Evolutionary conservation across 2,888 invertebrate species (phyloP).

Genomic region (Baronia brevicornis): DNA sequence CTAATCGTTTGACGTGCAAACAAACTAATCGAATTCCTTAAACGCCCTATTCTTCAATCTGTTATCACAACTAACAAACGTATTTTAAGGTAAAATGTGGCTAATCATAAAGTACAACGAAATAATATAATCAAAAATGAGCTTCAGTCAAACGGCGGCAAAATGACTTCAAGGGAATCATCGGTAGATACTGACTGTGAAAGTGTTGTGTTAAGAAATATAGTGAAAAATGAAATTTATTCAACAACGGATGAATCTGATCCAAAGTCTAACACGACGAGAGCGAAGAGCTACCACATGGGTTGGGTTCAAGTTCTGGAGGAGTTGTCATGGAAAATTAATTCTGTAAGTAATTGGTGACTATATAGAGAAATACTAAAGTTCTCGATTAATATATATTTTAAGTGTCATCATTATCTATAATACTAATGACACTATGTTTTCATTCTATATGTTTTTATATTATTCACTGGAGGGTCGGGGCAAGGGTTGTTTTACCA

Average conservation of each 20-base stretch:
- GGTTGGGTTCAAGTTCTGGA: constrained; percentile 58
- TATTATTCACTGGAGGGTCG: too few species aligned
- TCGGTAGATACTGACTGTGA: constrained; percentile 29
- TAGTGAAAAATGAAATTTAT: constrained; percentile 14
- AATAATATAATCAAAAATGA: constrained; percentile 14
- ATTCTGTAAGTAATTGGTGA: constrained; percentile 44
- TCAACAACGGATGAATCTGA: constrained; percentile 11
- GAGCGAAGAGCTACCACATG: constrained; percentile 36
- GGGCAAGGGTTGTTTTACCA: too few species aligned
- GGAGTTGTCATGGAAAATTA: constrained; percentile 49
- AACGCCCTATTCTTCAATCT: too few species aligned
- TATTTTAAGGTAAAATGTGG: too few species aligned
- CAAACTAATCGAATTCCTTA: constrained; percentile 9
- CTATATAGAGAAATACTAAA: too few species aligned
- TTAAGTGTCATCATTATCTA: too few species aligned
- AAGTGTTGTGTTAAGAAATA: constrained; percentile 24
- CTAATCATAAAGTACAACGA: constrained; percentile 6
- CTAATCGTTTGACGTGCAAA: constrained; percentile 11
- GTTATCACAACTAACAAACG: too few species aligned
- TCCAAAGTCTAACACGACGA: constrained; percentile 13
- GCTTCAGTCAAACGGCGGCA: constrained; percentile 17
- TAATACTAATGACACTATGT: too few species aligned
- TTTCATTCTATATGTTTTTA: too few species aligned
- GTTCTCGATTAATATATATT: too few species aligned
- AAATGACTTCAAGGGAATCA: constrained; percentile 32